Conservation (phyloP, 2,113 vertebrate species). For the Podarcis muralis region DNA sequence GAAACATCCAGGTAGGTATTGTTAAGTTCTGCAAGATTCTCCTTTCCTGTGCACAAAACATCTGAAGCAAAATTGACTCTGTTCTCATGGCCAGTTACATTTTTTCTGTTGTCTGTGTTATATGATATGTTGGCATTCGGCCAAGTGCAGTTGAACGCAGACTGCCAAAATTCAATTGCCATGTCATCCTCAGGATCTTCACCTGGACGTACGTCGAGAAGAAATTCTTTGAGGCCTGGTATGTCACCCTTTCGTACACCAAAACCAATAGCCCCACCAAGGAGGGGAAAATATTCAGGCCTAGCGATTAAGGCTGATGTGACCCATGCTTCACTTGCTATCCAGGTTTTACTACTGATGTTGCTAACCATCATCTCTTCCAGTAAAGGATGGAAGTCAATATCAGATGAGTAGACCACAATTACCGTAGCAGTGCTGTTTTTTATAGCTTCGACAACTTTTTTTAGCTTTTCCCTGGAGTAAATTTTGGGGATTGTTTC, state of each 20-base stretch:
- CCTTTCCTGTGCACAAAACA: constrained; percentile 76
- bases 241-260: constrained; percentile 78
- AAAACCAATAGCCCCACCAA: constrained; percentile 84
- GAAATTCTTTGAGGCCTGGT: constrained; percentile 75
- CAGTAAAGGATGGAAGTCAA: constrained; percentile 82
- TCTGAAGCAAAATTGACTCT: constrained; percentile 48
- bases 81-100: constrained; percentile 53
- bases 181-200: constrained; percentile 64
- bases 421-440: constrained; percentile 82
- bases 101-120: constrained; percentile 61
- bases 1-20: constrained; percentile 85
- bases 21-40: constrained; percentile 73
- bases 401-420: constrained; percentile 85
- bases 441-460: constrained; percentile 71
- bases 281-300: constrained; percentile 73
- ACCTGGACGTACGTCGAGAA: constrained; percentile 77
- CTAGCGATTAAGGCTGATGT: constrained; percentile 82
- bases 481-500: constrained; percentile 83
- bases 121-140: constrained; percentile 54
- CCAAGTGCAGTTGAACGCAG: constrained; percentile 84
- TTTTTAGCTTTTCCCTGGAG: constrained; percentile 73
- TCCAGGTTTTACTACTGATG: constrained; percentile 83
- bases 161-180: constrained; percentile 86
- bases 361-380: constrained; percentile 76
- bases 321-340: constrained; percentile 86